Evolutionary conservation across 2,113 vertebrate genomes (phyloP).

Genomic region (Gavia stellata): DNA sequence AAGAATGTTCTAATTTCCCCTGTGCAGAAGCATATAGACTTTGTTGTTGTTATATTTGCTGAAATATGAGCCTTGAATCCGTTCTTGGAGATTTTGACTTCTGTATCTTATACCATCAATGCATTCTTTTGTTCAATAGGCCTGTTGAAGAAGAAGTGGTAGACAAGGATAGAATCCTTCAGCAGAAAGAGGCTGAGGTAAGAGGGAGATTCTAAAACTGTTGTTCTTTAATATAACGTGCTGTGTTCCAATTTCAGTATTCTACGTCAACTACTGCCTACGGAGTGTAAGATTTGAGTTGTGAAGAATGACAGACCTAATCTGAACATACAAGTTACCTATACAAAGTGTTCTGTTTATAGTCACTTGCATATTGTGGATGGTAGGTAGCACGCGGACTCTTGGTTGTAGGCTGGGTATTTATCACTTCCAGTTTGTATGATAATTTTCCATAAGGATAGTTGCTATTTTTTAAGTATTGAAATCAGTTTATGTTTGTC

Average conservation of each 20-base stretch:
- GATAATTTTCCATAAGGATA: not conserved
- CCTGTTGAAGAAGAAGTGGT: constrained; percentile 86
- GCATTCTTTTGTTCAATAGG: constrained; percentile 41
- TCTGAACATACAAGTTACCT: not conserved
- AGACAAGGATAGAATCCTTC: constrained; percentile 91
- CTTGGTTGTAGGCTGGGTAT: not conserved
- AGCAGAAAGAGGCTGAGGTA: constrained; percentile 93
- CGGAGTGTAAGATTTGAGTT: not conserved
- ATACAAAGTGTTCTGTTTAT: not conserved
- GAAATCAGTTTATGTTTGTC: not conserved
- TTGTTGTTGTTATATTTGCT: not conserved
- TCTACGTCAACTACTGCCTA: not conserved
- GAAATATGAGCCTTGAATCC: not conserved
- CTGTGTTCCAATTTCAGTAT: not conserved
- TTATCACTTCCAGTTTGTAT: not conserved
- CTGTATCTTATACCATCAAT: not conserved
- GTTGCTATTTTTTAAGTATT: not conserved
- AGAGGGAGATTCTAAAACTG: not conserved
- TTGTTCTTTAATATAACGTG: not conserved
- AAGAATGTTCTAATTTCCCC: not conserved
- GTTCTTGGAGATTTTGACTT: not conserved
- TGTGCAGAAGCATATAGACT: not conserved
- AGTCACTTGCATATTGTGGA: not conserved
- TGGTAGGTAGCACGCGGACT: not conserved
- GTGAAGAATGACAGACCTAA: not conserved